phyloP scores from a whole-genome alignment of 2,888 invertebrate species.

The Macaria notata region DNA sequence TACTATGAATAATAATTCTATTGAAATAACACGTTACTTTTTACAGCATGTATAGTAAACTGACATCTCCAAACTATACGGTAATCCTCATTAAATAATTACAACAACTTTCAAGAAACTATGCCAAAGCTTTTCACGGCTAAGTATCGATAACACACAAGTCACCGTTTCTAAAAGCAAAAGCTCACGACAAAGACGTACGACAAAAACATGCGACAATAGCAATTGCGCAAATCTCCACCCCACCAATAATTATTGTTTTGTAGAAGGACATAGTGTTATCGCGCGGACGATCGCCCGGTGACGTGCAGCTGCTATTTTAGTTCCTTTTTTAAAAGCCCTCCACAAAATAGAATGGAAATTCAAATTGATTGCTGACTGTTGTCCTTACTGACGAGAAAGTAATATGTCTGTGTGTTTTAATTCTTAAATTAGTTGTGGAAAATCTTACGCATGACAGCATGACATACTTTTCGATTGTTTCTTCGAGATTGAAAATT shows the following conservation, averaged over 20 bases:
- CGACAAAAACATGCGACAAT: conserved; percentile 58
- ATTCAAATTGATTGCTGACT: conserved; percentile 41
- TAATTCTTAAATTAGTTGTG: too few relatives aligned
- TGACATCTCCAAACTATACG: too few relatives aligned
- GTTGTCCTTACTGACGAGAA: background rate
- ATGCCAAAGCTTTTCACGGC: conserved; percentile 33
- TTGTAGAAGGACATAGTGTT: conserved; percentile 72
- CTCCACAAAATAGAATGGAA: conserved; percentile 44
- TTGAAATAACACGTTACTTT: too few relatives aligned
- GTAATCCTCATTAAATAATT: too few relatives aligned
- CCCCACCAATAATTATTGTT: conserved; percentile 73
- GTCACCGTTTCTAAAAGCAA: conserved; percentile 23
- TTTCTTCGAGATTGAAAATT: too few relatives aligned
- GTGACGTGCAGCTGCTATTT: conserved; percentile 71
- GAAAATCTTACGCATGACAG: too few relatives aligned
- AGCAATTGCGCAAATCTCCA: conserved; percentile 65
- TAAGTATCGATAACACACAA: conserved; percentile 49
- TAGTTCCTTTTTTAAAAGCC: conserved; percentile 56
- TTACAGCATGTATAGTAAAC: too few relatives aligned
- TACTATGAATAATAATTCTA: background rate
- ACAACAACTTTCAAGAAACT: conserved; percentile 27
- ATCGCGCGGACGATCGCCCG: conserved; percentile 62
- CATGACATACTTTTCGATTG: too few relatives aligned
- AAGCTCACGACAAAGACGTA: conserved; percentile 37
- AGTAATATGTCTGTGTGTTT: background rate